Evolutionary conservation across 2,113 vertebrate species (phyloP), one percentile per base, ranked within the genome.

Genomic region (Rhabdornis inornatus): DNA sequence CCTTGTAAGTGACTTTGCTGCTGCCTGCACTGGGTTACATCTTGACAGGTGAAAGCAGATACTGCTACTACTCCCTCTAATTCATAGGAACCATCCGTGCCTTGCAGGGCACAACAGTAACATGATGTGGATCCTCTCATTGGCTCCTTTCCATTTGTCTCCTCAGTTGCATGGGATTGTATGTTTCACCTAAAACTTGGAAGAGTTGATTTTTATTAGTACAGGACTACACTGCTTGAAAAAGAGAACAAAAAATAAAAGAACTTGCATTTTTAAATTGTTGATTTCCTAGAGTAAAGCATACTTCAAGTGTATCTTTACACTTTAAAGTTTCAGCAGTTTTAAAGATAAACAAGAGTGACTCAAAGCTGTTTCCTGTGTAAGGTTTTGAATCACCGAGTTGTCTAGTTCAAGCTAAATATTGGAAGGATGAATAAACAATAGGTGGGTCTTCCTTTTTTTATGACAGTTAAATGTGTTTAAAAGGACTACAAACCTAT

Each of bases 341-440:
- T 95, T 88, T 52, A 81, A 66, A 92, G 93, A 95, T 90, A 95
- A 95, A 69, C 53, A 87, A 44, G 49, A 40, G 31, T 57, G 72
- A 80, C 68, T 92, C 88, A 94, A 87, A 89, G 37, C 80, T 91
- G 49, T 90, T 97, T 96, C 95, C 95, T 96, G 85, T 94, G 42
- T 81, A 21, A 69, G 42, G 64, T n/a, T 68, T 87, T 95, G 93
- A 92, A 61, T 87, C 80, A 82, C 31, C 1, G 3, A 61, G 18
- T 84, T 95, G 70, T 65, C 74, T 91, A 71, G 28, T 84, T 96
- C 30, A 78, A 78, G 63, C 76, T 88, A 56, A 81, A 35, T 83
- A 49, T 25, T 95, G 55, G 42, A 78, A 86, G 25, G 50, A 53
- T 74, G 37, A 86, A 33, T 81, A 92, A 94, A 86, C 65, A 93